Evolutionary conservation across 2,113 vertebrate genomes (phyloP), one percentile per base, ranked within the genome.

Genomic region (Eulemur rufifrons): DNA sequence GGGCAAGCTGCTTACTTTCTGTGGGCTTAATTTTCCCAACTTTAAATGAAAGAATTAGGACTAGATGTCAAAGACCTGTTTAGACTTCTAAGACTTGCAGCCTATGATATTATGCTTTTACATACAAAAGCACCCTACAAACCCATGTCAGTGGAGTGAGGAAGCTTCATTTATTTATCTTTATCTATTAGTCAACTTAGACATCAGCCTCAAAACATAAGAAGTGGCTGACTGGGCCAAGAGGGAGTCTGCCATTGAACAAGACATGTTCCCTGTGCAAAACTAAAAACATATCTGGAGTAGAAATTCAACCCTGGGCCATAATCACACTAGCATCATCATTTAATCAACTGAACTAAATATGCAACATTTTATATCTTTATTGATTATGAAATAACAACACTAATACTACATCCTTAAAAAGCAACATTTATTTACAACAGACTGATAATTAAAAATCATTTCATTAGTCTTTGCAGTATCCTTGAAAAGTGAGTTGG

Each of bases 381-480:
- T 56, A 77, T 52, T 77, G 34, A 61, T 80, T 85, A 68, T 77
- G 17, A 66, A 92, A 92, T 85, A 68, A 47, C 42, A 74, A 45
- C 12, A 91, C 83, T 69, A 66, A 34, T 85, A 80, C 25, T 59
- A 34, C 25, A 61, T 21, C 45, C 39, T 80, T 91, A 10, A 82
- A 93, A 80, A 91, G 20, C 20, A 95, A 37, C 39, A 63, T 81
- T 83, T 93, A 86, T 91, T 95, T 86, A 42, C 25, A 82, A 50
- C 3, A 42, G 20, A 66, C 20, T 37, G 12, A 39, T 80, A 63
- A 95, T 61, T 90, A 21, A 59, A 81, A 90, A 74, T 50, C 13
- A 89, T 14, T 84, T 88, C 21, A 78, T 81, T 54, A 88, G 80
- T 88, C 32, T 27, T 86, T 91, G 47, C 5, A 47, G 21, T 37